phyloP scores from a whole-genome alignment of 2,797 vertebrate genomes.

The Diglossa cyanea region DNA sequence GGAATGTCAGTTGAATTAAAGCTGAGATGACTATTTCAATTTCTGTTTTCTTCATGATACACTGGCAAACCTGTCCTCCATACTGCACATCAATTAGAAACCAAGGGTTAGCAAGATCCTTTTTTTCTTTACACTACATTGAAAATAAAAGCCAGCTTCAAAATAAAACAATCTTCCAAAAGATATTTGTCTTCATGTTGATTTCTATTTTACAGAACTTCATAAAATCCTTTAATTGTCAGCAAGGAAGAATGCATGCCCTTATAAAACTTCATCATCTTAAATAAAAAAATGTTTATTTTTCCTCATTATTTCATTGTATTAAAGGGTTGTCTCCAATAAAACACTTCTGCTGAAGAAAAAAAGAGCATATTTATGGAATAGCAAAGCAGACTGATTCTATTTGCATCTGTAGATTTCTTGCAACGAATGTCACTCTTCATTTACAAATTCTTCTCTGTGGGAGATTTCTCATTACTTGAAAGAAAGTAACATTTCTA shows the following conservation, averaged over 20 bases:
- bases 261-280: background rate
- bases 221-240: background rate
- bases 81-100: background rate
- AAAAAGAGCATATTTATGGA: background rate
- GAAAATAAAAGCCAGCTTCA: background rate
- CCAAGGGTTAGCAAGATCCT: background rate
- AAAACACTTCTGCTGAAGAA: background rate
- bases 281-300: background rate
- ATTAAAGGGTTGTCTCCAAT: background rate
- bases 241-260: background rate
- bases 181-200: background rate
- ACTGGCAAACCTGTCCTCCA: background rate
- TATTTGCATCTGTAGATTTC: background rate
- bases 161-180: background rate
- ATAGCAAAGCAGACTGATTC: background rate
- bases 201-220: background rate
- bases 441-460: background rate
- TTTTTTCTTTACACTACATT: background rate
- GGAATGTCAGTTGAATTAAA: background rate
- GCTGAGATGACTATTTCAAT: background rate
- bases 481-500: background rate
- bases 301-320: background rate
- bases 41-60: background rate
- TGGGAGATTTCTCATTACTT: background rate
- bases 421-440: background rate